Evolutionary conservation across 2,888 invertebrate species (phyloP), one percentile per base, ranked within the genome.

Genomic region (Tetheella fluctuosa): DNA sequence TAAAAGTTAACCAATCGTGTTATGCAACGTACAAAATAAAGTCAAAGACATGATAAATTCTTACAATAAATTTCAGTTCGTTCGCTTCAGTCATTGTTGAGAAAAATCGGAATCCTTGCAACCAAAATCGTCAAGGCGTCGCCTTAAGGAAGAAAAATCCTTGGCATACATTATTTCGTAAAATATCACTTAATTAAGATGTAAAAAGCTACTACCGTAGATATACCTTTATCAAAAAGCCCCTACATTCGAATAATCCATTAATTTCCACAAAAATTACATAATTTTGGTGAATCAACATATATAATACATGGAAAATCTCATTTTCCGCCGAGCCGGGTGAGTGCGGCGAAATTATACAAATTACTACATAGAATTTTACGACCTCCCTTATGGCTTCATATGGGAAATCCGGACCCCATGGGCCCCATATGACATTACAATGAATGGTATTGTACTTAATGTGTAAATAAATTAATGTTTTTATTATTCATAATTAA

Each of bases 281-380:
- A 59, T 58, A 23, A 59, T 58, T 60, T 23, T 8, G 7, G 39
- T 42, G 39, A 58, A 62, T 59, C 59, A 52, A 42, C 28, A 58
- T 64, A 62, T 59, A 62, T 62, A 52, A 63, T 63, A 60, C 63
- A 65, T 54, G 60, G 57, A 54, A 48, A 42, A 57, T 54, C 52
- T 23, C 63, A 53, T 58, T 60, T 62, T 54, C 64, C 65, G 54
- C 59, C 57, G 63, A 70, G 64, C 52, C 34, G 58, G 59, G 63
- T 60, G 63, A 25, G 59, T 60, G 54, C 54, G 48, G 57, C 52
- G 62, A 75, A 73, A 85, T 85, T 85, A 85, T 85, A 85, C 84
- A 84, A 84, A 85, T 81, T 67, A 76, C 78, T 64, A 67, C 73
- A 84, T 85, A 81, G 76, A 83, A 84, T 83, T 83, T 84, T 83